Evolutionary conservation across 1,140 invertebrate species (phyloP).

Genomic region (Mactra quadrangularis): DNA sequence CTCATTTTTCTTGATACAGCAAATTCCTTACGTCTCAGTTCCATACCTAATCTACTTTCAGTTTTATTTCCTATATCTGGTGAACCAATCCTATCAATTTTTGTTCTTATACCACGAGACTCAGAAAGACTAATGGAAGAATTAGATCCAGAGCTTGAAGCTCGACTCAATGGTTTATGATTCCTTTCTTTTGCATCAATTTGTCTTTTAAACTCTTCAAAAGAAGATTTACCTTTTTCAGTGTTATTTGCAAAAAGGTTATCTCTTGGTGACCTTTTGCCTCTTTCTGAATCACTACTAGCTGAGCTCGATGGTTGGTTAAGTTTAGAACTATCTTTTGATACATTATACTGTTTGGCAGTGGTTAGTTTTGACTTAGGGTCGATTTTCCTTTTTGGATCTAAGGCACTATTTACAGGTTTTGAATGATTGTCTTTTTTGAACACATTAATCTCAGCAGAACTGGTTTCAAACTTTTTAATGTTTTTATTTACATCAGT

Average conservation of each 20-base stretch:
- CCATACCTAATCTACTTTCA: neutral
- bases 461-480: constrained; percentile 37
- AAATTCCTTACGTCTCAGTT: constrained; percentile 13
- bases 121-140: constrained; percentile 35
- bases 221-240: constrained; percentile 47
- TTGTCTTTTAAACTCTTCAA: constrained; percentile 45
- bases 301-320: constrained; percentile 30
- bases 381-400: neutral
- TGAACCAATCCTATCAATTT: constrained; percentile 25
- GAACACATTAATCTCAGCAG: constrained; percentile 27
- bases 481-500: constrained; percentile 61
- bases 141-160: constrained; percentile 51
- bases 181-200: constrained; percentile 17
- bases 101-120: neutral
- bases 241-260: constrained; percentile 39
- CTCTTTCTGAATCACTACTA: constrained; percentile 53
- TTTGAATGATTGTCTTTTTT: constrained; percentile 26
- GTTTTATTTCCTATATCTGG: neutral
- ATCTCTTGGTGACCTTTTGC: constrained; percentile 21
- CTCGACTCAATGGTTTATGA: constrained; percentile 50
- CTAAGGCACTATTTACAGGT: neutral
- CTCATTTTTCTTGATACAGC: constrained; percentile 49
- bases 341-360: constrained; percentile 3
- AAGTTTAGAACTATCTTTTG: constrained; percentile 36
- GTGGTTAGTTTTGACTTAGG: constrained; percentile 15